These are phyloP conservation scores for Prochilodus magdalenae DNA, from an alignment of 2,113 vertebrate species.

Conservation along the genomic window DNA sequence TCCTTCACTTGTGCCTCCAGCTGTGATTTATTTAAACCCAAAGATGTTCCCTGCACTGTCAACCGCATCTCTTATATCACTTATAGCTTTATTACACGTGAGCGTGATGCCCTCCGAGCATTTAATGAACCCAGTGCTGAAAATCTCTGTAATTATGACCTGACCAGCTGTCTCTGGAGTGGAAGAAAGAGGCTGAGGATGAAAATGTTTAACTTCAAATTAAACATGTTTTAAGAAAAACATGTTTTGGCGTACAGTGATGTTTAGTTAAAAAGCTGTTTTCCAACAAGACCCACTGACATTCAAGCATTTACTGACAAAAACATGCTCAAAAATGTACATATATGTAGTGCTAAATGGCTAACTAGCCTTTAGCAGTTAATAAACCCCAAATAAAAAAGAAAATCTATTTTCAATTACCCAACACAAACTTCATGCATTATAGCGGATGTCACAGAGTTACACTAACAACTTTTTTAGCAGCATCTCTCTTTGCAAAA, in stretches of 20 bases:
- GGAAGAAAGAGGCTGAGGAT: slow-evolving; percentile 58
- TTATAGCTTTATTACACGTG: slow-evolving; percentile 54
- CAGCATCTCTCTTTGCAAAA: neutral
- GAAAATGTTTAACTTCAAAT: slow-evolving; percentile 53
- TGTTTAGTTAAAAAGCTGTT: slow-evolving; percentile 2
- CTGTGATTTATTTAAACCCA: slow-evolving; percentile 61
- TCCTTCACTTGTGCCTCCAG: slow-evolving; percentile 57
- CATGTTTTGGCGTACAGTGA: neutral
- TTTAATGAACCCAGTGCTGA: slow-evolving; percentile 53
- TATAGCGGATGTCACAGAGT: neutral
- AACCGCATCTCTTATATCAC: slow-evolving; percentile 64
- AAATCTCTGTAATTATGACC: slow-evolving; percentile 63
- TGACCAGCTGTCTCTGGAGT: slow-evolving; percentile 59
- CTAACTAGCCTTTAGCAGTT: no score
- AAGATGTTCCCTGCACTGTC: slow-evolving; percentile 61
- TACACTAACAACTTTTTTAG: neutral
- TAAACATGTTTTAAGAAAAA: neutral
- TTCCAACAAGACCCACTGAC: no score
- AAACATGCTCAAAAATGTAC: no score
- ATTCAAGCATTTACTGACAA: no score
- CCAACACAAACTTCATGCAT: neutral
- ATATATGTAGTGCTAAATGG: no score
- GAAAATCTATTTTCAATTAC: neutral
- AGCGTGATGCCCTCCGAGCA: slow-evolving; percentile 38
- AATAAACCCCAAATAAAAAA: no score